Evolutionary conservation across 2,797 vertebrate species (phyloP), one percentile per base, ranked within the genome.

Genomic region (Tokudaia muenninki): DNA sequence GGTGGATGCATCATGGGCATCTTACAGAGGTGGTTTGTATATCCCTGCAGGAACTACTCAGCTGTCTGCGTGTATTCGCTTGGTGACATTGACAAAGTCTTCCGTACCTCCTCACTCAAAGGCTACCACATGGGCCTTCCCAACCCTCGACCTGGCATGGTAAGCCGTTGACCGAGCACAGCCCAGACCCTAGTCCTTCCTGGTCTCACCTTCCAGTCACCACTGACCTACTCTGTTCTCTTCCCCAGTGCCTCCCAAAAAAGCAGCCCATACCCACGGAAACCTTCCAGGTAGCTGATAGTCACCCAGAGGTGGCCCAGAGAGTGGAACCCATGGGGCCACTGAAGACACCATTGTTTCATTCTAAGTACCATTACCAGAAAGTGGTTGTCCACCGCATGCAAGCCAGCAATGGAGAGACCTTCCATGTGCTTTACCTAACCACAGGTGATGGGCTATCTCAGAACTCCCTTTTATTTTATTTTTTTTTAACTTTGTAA

Each of bases 281-380:
- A 90, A 99, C 98, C 19, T 98, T 98, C 98, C 98, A 98, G 96
- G 98, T 99, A n/a, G 98, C 98, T 0, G 98, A 98, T 96, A 98
- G 98, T 96, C 97, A 99, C 96, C 98, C 98, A 0, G 98, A 98
- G 96, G 98, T 99, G 92, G 95, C 97, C 0, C 96, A 98, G 50
- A 98, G 98, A 0, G 98, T 99, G 65, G 98, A 98, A 34, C 98
- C 98, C 14, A 61, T 98, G 31, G 94, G 95, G 0, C 98, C 98
- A 0, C 88, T 41, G 61, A 94, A 98, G 90, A 98, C 97, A 3
- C 98, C 98, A 0, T 94, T 99, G 6, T 99, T 98, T 96, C 98
- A 98, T 97, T 98, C 98, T 80, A 98, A 98, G 70, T 97, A 98
- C 92, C 98, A 97, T 95, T 99, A 99, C 97, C 98, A 98, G 95